Evolutionary conservation across 2,888 invertebrate genomes (phyloP), one percentile per base, ranked within the genome.

Genomic region (Polydrusus cervinus): DNA sequence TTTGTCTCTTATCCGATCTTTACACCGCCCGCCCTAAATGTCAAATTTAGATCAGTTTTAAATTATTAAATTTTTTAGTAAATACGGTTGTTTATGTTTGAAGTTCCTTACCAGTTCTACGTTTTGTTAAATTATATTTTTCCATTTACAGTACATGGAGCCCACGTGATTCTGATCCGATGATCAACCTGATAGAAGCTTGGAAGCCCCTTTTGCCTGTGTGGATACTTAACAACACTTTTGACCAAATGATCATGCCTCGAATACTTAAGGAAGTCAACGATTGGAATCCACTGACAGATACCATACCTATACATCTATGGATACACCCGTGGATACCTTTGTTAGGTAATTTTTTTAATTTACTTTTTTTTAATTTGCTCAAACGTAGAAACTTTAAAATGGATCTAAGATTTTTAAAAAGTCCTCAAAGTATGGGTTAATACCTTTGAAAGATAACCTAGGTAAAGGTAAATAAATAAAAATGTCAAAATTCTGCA

Each of bases 321-420:
- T 99, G 99, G 99, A 93, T 98, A 76, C 93, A 98, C 86, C 99
- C 99, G 0, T 99, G 99, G 99, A 91, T 97, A 75, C 93, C 94
- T 0, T 87, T 96, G 8, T 91, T 98, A 84, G 94, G 95, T 89
- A 87, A 85, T 82, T 67, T 62, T 49, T 55, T 62, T 20, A 13
- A 53, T 11, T 40, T 25, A 25, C 5, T 3, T 25, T 25, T 5
- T 5, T 25, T 25, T 3, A 1, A 25, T 51, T 16, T 14, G 40
- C 13, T 65, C 7, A 34, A 34, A 34, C 34, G 9, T 10, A 34
- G 34, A 10, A 34, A 3, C 5, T 10, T 34, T 34, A 8, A 34
- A 3, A 25, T 25, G 1, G 5, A n/a, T n/a, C n/a, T n/a, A n/a
- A n/a, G n/a, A n/a, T n/a, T n/a, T n/a, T n/a, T n/a, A n/a, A n/a